Conservation (phyloP, 2,888 invertebrate species). For the Ecdyonurus torrentis region DNA sequence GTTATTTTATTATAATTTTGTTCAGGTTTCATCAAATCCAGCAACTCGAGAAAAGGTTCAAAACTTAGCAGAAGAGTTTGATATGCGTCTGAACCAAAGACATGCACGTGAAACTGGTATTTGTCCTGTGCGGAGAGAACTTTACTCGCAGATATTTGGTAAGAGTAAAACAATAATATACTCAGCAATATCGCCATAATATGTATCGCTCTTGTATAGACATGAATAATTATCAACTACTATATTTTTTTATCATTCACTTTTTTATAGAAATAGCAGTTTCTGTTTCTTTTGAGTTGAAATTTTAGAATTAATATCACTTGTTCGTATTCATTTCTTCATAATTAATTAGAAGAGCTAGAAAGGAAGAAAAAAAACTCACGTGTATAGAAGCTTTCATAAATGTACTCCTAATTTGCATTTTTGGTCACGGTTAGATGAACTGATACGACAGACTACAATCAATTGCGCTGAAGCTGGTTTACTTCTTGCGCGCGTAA, state of each 20-base stretch:
- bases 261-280: too few relatives aligned
- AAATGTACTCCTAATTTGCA: too few relatives aligned
- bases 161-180: slow-evolving; percentile 17
- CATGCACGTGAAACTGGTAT: slow-evolving; percentile 94
- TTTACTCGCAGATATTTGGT: slow-evolving; percentile 93
- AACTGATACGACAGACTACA: slow-evolving; percentile 85
- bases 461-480: slow-evolving; percentile 95
- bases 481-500: slow-evolving; percentile 71
- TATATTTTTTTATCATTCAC: too few relatives aligned
- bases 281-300: too few relatives aligned
- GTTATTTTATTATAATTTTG: not conserved
- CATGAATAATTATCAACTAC: too few relatives aligned
- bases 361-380: too few relatives aligned
- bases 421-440: too few relatives aligned
- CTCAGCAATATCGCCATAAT: not conserved
- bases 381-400: too few relatives aligned
- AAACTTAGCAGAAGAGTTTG: slow-evolving; percentile 89
- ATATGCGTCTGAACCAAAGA: slow-evolving; percentile 73
- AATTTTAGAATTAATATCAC: not conserved
- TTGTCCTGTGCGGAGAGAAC: slow-evolving; percentile 81
- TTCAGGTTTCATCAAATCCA: slow-evolving; percentile 82
- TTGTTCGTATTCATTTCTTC: too few relatives aligned
- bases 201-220: too few relatives aligned
- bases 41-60: slow-evolving; percentile 92
- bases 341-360: too few relatives aligned